Evolutionary conservation across 2,888 invertebrate genomes (phyloP), one percentile per base, ranked within the genome.

Genomic region (Eupithecia pulchellata): DNA sequence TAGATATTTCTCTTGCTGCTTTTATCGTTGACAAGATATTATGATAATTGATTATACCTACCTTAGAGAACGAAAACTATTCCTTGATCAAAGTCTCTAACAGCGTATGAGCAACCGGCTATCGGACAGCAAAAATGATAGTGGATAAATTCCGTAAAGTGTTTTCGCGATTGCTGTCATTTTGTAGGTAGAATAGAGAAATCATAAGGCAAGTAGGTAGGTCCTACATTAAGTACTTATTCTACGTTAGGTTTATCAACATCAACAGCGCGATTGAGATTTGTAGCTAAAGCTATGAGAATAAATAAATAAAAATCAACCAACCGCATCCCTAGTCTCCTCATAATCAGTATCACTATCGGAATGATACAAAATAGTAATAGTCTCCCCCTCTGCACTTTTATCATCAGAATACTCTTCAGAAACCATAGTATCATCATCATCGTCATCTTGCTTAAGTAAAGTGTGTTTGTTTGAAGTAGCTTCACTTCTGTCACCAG

Each of bases 361-460:
- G n/a, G 58, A 60, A n/a, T 60, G 17, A 20, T 60, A 60, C 14
- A 32, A n/a, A 60, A 60, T 32, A 20, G 58, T 60, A n/a, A 60
- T 4, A 20, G 58, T 32, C 27, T 60, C 32, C n/a, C 32, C 32
- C n/a, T 32, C 58, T 9, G n/a, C 58, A 57, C 8, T n/a, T 17
- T 52, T 52, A 25, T 25, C 52, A 52, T 60, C 32, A 1, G 58
- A 60, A n/a, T 60, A 2, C 9, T 60, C 8, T 11, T 11, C 13
- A 20, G 30, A 30, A 13, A 14, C 30, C 9, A 60, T n/a, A 60
- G 30, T n/a, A n/a, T 60, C 32, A 32, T 57, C 29, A 29, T 52
- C 25, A 14, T 58, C 29, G 57, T 27, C 11, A 60, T 20, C n/a
- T 8, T 57, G 29, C 11, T 52, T 52, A 11, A 9, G 9, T 17